Evolutionary conservation across 2,113 vertebrate genomes (phyloP).

Genomic region (Dinomys branickii): DNA sequence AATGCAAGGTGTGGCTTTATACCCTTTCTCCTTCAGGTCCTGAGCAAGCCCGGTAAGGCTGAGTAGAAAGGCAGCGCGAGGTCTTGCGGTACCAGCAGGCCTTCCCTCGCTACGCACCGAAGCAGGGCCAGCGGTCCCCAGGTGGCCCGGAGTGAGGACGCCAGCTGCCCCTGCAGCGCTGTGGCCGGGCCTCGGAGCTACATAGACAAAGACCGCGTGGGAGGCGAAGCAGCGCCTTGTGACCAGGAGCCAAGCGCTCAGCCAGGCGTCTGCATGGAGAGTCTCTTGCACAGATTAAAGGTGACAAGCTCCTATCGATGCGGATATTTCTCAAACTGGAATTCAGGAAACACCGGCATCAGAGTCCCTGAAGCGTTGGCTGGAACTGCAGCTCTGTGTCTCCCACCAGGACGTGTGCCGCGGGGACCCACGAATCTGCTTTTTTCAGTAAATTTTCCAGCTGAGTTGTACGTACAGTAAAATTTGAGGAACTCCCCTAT

Average conservation of each 20-base stretch:
- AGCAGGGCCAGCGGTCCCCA: background rate
- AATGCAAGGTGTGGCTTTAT: background rate
- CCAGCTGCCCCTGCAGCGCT: background rate
- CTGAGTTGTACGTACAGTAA: background rate
- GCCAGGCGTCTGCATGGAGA: background rate
- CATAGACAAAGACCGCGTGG: background rate
- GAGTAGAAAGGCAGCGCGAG: background rate
- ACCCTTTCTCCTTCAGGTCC: background rate
- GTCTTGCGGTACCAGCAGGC: background rate
- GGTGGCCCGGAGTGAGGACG: background rate
- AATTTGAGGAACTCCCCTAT: background rate
- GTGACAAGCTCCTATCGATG: background rate
- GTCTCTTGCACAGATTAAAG: background rate
- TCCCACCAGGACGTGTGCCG: background rate
- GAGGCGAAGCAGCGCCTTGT: background rate
- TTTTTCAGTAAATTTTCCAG: background rate
- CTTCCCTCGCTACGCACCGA: background rate
- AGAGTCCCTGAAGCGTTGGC: background rate
- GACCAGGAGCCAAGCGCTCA: background rate
- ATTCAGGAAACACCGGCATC: background rate
- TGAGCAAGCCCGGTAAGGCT: background rate
- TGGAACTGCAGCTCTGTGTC: background rate
- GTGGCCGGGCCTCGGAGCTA: background rate
- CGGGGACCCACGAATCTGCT: background rate
- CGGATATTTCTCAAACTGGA: background rate